Conservation (phyloP, 2,888 invertebrate genomes). For the Hartigia nigra region DNA sequence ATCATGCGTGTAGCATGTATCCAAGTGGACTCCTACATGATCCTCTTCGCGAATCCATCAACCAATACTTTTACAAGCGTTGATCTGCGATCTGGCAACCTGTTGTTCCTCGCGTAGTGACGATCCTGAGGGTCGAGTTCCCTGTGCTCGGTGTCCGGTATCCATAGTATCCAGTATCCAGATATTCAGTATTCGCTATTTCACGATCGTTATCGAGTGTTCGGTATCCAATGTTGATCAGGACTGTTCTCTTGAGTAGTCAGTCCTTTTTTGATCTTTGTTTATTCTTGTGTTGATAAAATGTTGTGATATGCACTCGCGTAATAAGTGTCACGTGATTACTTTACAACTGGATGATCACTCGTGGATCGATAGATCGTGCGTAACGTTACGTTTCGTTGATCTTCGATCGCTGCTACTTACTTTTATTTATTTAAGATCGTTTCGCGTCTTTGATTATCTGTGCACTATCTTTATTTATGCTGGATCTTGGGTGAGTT, state of each 20-base stretch:
- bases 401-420: not conserved
- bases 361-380: not conserved
- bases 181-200: not conserved
- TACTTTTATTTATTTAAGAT: not conserved
- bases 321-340: not conserved
- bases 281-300: not conserved
- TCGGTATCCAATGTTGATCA: not conserved
- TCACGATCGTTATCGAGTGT: too few relatives aligned
- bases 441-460: not conserved
- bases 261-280: not conserved
- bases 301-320: not conserved
- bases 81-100: not conserved
- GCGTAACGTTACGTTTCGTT: not conserved
- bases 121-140: constrained; percentile 6
- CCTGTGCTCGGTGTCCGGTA: not conserved
- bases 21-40: not conserved
- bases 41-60: not conserved
- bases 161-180: not conserved
- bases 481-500: not conserved
- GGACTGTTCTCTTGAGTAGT: not conserved
- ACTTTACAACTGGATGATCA: not conserved
- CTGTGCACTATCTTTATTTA: not conserved
- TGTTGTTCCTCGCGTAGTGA: not conserved
- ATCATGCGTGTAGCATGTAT: not conserved
- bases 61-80: not conserved